These are phyloP conservation scores for Dryadula phaetusa DNA, from an alignment of 2,888 invertebrate genomes.

Conservation along the genomic window DNA sequence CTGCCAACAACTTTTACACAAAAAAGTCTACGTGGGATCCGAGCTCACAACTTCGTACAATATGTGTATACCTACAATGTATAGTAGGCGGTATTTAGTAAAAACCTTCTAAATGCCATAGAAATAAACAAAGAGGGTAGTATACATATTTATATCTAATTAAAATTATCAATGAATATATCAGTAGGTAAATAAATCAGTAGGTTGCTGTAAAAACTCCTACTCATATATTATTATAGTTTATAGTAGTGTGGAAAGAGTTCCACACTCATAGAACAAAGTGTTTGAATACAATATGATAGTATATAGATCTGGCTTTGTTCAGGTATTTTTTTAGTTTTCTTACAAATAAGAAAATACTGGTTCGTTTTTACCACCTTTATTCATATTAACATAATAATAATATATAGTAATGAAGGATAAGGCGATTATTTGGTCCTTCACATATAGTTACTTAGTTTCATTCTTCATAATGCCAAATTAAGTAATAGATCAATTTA, in stretches of 20 bases:
- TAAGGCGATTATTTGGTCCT: no score
- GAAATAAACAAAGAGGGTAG: conserved; percentile 7
- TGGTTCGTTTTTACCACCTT: no score
- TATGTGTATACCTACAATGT: neutral
- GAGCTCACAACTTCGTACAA: neutral
- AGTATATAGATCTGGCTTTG: neutral
- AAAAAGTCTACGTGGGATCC: neutral
- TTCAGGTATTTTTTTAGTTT: no score
- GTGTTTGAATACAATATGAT: neutral
- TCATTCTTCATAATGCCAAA: no score
- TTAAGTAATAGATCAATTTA: no score
- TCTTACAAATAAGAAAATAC: no score
- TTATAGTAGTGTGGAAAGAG: conserved; percentile 1
- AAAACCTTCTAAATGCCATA: conserved; percentile 1
- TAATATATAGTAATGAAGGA: no score
- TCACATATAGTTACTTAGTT: no score
- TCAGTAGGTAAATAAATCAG: neutral
- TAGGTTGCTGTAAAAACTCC: neutral
- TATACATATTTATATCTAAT: conserved; percentile 1
- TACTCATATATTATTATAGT: neutral
- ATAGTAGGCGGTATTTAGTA: conserved; percentile 2
- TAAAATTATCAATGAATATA: conserved; percentile 14
- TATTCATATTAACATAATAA: no score
- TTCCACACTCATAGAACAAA: neutral
- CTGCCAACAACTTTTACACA: no score